Percentiles rank a stretch among this genome's conserved stretches.
Conservation (phyloP, 2,797 vertebrate genomes). For the Erithacus rubecula region DNA sequence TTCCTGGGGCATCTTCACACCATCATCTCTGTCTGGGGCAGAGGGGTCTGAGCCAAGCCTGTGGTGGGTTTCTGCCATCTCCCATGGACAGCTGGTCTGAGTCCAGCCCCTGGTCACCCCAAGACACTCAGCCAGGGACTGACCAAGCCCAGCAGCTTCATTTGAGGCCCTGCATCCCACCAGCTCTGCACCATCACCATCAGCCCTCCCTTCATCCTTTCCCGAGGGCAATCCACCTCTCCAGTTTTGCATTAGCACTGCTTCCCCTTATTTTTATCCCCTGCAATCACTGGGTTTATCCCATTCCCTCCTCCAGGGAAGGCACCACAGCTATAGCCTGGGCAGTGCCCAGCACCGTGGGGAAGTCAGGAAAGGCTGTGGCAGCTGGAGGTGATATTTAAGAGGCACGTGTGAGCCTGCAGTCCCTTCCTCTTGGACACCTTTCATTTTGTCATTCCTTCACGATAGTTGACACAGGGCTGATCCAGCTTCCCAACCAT, state of each 20-base stretch:
- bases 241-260: not conserved
- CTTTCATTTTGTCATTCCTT: not conserved
- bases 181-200: not conserved
- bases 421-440: not conserved
- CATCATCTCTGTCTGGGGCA: accelerated
- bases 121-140: not conserved
- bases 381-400: not conserved
- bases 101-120: not conserved
- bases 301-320: not conserved
- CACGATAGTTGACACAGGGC: not conserved
- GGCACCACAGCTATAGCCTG: not conserved
- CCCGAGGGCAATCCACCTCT: not conserved
- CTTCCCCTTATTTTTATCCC: not conserved
- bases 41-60: not conserved
- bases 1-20: not conserved
- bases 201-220: not conserved
- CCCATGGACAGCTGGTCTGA: too few relatives aligned
- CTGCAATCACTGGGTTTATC: not conserved
- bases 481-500: not conserved
- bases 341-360: accelerated
- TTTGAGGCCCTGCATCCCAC: accelerated
- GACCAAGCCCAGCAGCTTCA: not conserved
- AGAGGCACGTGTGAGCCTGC: not conserved
- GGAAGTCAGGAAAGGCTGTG: not conserved
- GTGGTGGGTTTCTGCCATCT: not conserved